These are phyloP conservation scores for Danio choprae DNA, from an alignment of 2,797 vertebrate genomes.

Conservation along the genomic window DNA sequence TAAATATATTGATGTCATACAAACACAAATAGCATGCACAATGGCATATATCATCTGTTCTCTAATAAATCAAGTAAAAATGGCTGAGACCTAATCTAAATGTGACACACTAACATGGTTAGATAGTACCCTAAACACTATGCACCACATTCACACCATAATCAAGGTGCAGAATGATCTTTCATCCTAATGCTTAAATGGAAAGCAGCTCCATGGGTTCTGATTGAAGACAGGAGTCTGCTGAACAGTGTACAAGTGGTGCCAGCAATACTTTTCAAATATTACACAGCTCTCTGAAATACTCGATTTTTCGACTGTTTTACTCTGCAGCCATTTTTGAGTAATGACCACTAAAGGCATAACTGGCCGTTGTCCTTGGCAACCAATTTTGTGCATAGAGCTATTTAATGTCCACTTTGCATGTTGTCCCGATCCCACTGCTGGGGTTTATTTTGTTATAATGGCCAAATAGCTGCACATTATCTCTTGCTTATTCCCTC, in stretches of 20 bases:
- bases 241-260: not conserved
- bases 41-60: not conserved
- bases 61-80: not conserved
- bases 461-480: not conserved
- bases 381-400: constrained; percentile 9
- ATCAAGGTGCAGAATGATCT: not conserved
- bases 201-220: not conserved
- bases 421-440: not conserved
- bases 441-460: not conserved
- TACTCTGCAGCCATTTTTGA: not conserved
- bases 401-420: constrained; percentile 8
- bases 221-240: not conserved
- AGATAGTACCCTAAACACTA: not conserved
- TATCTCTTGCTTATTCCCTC: not conserved
- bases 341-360: constrained; percentile 4
- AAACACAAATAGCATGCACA: not conserved
- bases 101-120: constrained; percentile 6
- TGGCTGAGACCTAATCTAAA: not conserved
- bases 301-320: not conserved
- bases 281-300: not conserved
- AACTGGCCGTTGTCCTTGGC: not conserved
- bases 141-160: not conserved
- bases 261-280: not conserved
- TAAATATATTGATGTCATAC: not conserved
- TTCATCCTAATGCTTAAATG: not conserved